Conservation (phyloP, 2,888 invertebrate species). For the Asteroscopus sphinx region DNA sequence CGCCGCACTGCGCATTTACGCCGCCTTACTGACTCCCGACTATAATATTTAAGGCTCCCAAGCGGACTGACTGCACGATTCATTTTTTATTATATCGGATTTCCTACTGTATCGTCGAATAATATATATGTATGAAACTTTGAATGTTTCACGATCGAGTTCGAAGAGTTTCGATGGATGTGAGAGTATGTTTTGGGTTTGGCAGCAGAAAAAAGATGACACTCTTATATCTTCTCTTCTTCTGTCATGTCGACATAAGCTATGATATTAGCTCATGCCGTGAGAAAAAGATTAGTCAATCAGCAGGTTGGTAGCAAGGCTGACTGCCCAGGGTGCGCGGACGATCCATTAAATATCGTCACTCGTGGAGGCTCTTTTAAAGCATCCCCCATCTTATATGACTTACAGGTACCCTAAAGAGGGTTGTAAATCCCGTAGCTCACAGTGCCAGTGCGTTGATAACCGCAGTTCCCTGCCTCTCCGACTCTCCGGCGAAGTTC, state of each 20-base stretch:
- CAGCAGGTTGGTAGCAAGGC: too few relatives aligned
- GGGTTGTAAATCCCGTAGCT: too few relatives aligned
- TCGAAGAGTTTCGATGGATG: slow-evolving; percentile 2
- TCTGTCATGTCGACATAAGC: too few relatives aligned
- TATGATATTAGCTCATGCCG: too few relatives aligned
- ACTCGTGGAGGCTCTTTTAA: too few relatives aligned
- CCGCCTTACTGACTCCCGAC: slow-evolving; percentile 38
- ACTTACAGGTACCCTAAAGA: too few relatives aligned
- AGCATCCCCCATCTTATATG: too few relatives aligned
- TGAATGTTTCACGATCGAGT: slow-evolving; percentile 4
- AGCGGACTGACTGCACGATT: slow-evolving; percentile 29
- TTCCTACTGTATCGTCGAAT: slow-evolving; percentile 10
- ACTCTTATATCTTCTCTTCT: too few relatives aligned
- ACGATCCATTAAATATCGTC: too few relatives aligned
- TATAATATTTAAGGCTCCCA: slow-evolving; percentile 55
- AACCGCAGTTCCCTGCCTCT: slow-evolving; percentile 1
- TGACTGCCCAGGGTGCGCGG: too few relatives aligned
- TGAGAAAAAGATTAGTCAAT: too few relatives aligned
- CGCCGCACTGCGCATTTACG: slow-evolving; percentile 56
- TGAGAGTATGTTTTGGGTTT: background rate
- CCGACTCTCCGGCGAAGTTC: slow-evolving; percentile 2
- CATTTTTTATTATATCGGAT: slow-evolving; percentile 45
- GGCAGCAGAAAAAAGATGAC: background rate
- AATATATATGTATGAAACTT: slow-evolving; percentile 4
- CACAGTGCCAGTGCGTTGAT: background rate